phyloP scores from a whole-genome alignment of 2,888 invertebrate genomes.

The Steromphala cineraria region DNA sequence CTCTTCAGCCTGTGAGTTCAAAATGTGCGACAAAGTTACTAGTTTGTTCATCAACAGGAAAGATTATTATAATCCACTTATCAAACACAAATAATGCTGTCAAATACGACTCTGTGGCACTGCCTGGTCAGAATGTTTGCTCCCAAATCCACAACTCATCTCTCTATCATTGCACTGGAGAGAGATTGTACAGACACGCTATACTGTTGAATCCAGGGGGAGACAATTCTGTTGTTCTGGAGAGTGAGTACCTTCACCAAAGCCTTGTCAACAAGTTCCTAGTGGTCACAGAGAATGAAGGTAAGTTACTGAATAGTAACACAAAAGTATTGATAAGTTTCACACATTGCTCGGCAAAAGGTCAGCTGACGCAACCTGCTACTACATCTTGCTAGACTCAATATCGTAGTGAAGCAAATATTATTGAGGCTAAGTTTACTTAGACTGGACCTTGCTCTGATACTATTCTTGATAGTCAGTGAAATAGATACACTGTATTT shows the following conservation, averaged over 20 bases:
- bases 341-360: no score
- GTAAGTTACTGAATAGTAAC: not conserved
- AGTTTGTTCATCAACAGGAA: conserved; percentile 5
- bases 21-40: not conserved
- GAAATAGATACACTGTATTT: no score
- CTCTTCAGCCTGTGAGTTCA: not conserved
- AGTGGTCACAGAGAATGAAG: not conserved
- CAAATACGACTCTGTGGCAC: not conserved
- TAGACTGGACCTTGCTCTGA: no score
- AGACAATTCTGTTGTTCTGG: not conserved
- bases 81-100: not conserved
- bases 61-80: not conserved
- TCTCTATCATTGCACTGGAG: not conserved
- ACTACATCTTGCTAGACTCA: no score
- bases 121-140: not conserved
- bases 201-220: not conserved
- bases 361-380: no score
- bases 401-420: no score
- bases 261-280: not conserved
- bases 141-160: not conserved
- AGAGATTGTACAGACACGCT: not conserved
- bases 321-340: not conserved
- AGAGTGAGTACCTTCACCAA: not conserved
- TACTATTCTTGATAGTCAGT: no score
- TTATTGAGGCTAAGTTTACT: no score